Evolutionary conservation across 2,888 invertebrate genomes (phyloP).

Genomic region (Rhagophthalmus giganteus): DNA sequence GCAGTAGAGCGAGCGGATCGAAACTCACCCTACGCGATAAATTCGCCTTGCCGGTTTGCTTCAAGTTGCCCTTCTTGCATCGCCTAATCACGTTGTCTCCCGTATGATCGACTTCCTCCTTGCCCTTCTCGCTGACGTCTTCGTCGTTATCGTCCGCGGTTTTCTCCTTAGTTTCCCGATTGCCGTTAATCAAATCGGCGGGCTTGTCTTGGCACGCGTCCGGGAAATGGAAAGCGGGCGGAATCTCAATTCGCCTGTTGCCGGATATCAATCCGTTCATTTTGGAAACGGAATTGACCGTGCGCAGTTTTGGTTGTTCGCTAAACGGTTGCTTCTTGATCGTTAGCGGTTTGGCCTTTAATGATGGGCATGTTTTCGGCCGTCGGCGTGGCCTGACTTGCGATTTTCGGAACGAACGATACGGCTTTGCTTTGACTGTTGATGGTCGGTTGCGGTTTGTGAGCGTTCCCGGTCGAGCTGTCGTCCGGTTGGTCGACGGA

Average conservation of each 20-base stretch:
- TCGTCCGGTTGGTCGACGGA: conserved; percentile 48
- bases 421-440: conserved; percentile 8
- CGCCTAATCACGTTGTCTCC: conserved; percentile 67
- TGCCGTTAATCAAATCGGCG: conserved; percentile 28
- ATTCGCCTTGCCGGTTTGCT: conserved; percentile 73
- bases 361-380: conserved; percentile 61
- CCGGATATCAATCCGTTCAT: conserved; percentile 68
- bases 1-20: conserved; percentile 91
- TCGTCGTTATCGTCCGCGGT: conserved; percentile 31
- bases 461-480: conserved; percentile 28
- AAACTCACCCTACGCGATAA: conserved; percentile 88
- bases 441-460: conserved; percentile 29
- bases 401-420: conserved; percentile 24
- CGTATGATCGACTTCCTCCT: conserved; percentile 33
- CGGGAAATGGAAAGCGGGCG: conserved; percentile 78
- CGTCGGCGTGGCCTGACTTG: conserved; percentile 26
- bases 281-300: conserved; percentile 56
- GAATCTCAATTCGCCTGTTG: conserved; percentile 79
- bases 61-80: conserved; percentile 78
- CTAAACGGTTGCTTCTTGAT: conserved; percentile 81
- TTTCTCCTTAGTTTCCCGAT: conserved; percentile 39
- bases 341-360: conserved; percentile 81
- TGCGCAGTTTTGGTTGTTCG: conserved; percentile 77
- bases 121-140: conserved; percentile 37
- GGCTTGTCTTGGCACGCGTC: conserved; percentile 57